A percentile compares a stretch with the other conserved stretches of the same genome.
Evolutionary conservation across 1,140 invertebrate species (phyloP).

Genomic region (Rhysida immarginata): DNA sequence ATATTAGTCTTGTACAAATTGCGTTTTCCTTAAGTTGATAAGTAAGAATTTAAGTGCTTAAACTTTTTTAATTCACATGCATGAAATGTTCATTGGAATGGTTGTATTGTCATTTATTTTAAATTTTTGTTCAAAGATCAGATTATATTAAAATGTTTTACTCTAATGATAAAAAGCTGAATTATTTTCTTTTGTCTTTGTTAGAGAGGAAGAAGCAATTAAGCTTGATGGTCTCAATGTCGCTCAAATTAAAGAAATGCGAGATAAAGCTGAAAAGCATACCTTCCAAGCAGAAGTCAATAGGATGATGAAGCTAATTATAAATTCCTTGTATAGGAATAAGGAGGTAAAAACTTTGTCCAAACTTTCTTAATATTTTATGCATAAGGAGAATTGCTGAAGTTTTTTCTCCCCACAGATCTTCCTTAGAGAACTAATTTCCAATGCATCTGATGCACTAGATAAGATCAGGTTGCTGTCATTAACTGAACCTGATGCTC

Average conservation of each 20-base stretch:
- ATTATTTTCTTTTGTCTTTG: too few species aligned
- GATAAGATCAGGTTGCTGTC: slow-evolving; percentile 90
- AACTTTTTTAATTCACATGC: too few species aligned
- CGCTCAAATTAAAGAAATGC: slow-evolving; percentile 68
- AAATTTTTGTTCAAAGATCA: too few species aligned
- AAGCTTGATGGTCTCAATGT: slow-evolving; percentile 90
- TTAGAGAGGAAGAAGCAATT: slow-evolving; percentile 88
- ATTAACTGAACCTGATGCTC: slow-evolving; percentile 63
- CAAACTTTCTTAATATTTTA: background rate
- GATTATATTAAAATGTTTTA: too few species aligned
- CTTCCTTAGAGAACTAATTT: slow-evolving; percentile 91
- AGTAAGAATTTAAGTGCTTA: too few species aligned
- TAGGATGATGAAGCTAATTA: slow-evolving; percentile 99
- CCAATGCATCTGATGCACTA: slow-evolving; percentile 88
- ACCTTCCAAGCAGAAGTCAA: slow-evolving; percentile 93
- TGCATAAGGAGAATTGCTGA: background rate
- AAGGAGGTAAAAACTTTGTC: slow-evolving; percentile 64
- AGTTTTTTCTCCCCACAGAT: slow-evolving; percentile 51
- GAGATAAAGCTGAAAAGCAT: slow-evolving; percentile 83
- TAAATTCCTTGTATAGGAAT: slow-evolving; percentile 94
- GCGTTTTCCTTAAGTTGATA: too few species aligned
- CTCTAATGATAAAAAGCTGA: too few species aligned
- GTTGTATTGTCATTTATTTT: too few species aligned
- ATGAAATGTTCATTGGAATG: too few species aligned
- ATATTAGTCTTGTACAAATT: too few species aligned